Conservation (phyloP, 92 coral and sea anemone genomes). For the Palythoa caribaeorum region DNA sequence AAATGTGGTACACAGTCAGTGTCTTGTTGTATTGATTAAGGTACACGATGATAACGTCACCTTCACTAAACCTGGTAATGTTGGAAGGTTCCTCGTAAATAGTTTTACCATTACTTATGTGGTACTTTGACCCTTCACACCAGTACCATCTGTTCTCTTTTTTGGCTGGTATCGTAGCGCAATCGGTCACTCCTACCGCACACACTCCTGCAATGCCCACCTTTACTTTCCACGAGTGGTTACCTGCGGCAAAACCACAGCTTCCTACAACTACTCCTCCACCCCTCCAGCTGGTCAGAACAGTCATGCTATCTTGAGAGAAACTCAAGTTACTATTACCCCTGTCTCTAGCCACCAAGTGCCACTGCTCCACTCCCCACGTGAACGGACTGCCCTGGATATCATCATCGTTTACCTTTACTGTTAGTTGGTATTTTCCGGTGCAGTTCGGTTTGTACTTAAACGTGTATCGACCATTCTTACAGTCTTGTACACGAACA, state of each 20-base stretch:
- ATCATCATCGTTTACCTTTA: slow-evolving; percentile 38
- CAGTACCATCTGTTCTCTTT: slow-evolving; percentile 4
- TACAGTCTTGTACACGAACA: neutral
- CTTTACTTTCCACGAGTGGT: neutral
- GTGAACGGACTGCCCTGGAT: slow-evolving; percentile 5
- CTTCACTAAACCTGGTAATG: neutral
- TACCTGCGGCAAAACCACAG: neutral
- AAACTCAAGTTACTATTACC: neutral
- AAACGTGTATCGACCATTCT: slow-evolving; percentile 4
- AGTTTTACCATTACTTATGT: neutral
- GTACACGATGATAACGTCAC: slow-evolving; percentile 4
- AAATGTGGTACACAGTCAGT: neutral
- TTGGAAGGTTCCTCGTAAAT: neutral
- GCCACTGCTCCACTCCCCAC: slow-evolving; percentile 26
- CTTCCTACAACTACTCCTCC: neutral
- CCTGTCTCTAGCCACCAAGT: slow-evolving; percentile 13
- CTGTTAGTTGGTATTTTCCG: neutral
- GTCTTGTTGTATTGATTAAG: neutral
- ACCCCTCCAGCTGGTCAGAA: neutral
- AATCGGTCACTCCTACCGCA: slow-evolving; percentile 11
- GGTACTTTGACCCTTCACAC: neutral
- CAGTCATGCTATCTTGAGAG: slow-evolving; percentile 7
- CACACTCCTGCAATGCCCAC: neutral
- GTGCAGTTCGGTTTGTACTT: neutral
- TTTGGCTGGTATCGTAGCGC: neutral